These are phyloP conservation scores for Zonitis immaculata DNA, from an alignment of 2,888 invertebrate species.

Conservation along the genomic window DNA sequence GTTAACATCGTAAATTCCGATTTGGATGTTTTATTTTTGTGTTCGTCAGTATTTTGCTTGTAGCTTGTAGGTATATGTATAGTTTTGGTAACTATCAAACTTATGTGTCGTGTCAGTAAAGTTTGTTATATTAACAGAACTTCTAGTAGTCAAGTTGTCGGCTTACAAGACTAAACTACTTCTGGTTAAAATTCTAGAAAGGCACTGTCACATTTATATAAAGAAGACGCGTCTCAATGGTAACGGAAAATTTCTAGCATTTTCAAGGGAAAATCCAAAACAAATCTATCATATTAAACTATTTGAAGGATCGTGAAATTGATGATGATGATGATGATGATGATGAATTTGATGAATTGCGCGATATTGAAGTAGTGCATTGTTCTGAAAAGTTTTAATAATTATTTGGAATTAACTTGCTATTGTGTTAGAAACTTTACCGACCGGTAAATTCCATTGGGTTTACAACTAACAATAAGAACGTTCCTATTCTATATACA, in stretches of 20 bases:
- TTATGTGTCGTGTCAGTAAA: background rate
- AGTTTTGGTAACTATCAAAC: too few relatives aligned
- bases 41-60: too few relatives aligned
- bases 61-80: too few relatives aligned
- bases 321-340: too few relatives aligned
- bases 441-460: constrained; percentile 12
- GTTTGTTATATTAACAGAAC: background rate
- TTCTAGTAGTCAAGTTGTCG: background rate
- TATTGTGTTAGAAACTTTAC: constrained; percentile 18
- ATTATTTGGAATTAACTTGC: constrained; percentile 20
- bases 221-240: too few relatives aligned
- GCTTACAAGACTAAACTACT: background rate
- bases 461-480: constrained; percentile 9
- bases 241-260: too few relatives aligned
- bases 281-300: too few relatives aligned
- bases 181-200: background rate
- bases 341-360: constrained; percentile 11
- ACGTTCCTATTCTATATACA: too few relatives aligned
- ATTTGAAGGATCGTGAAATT: too few relatives aligned
- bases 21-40: too few relatives aligned
- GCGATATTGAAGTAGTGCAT: constrained; percentile 8
- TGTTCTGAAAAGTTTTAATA: constrained; percentile 21
- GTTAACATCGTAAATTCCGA: background rate
- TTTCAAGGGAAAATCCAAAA: too few relatives aligned
- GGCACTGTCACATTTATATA: too few relatives aligned